Evolutionary conservation across 2,888 invertebrate species (phyloP).

Genomic region (Papilio elwesi): DNA sequence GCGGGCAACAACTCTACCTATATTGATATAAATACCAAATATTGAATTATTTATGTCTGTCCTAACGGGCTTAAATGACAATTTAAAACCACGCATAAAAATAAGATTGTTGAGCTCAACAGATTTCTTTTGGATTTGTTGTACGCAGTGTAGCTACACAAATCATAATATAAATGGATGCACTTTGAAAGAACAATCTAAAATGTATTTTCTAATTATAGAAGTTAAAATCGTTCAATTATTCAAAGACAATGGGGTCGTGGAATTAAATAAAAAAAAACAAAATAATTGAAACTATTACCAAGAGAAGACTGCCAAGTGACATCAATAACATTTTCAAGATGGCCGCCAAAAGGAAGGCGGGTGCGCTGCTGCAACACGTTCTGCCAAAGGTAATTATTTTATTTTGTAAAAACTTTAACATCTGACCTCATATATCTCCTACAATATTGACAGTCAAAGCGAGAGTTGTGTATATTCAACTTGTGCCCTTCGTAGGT

Average conservation of each 20-base stretch:
- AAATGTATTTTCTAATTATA: slow-evolving; percentile 34
- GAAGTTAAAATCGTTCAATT: slow-evolving; percentile 41
- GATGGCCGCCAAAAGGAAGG: slow-evolving; percentile 90
- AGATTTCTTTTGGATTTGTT: too few species aligned
- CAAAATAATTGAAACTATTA: slow-evolving; percentile 51
- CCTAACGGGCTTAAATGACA: not conserved
- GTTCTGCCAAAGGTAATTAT: slow-evolving; percentile 83
- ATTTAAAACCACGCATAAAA: slow-evolving; percentile 3
- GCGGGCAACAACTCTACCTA: too few species aligned
- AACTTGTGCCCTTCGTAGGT: too few species aligned
- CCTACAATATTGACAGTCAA: too few species aligned
- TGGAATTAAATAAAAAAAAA: slow-evolving; percentile 61
- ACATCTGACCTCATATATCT: too few species aligned
- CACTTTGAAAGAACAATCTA: slow-evolving; percentile 38
- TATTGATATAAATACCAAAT: too few species aligned
- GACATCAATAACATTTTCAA: slow-evolving; percentile 64
- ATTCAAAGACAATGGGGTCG: slow-evolving; percentile 64
- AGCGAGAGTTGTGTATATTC: too few species aligned
- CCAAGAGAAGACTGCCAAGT: slow-evolving; percentile 75
- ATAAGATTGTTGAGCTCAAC: slow-evolving; percentile 5
- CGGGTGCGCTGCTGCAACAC: slow-evolving; percentile 89
- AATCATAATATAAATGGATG: slow-evolving; percentile 38
- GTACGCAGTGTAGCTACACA: too few species aligned
- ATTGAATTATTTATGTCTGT: too few species aligned
- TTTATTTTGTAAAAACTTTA: slow-evolving; percentile 60